These are phyloP conservation scores for Crotophaga sulcirostris DNA, from an alignment of 2,113 vertebrate species.

Conservation along the genomic window DNA sequence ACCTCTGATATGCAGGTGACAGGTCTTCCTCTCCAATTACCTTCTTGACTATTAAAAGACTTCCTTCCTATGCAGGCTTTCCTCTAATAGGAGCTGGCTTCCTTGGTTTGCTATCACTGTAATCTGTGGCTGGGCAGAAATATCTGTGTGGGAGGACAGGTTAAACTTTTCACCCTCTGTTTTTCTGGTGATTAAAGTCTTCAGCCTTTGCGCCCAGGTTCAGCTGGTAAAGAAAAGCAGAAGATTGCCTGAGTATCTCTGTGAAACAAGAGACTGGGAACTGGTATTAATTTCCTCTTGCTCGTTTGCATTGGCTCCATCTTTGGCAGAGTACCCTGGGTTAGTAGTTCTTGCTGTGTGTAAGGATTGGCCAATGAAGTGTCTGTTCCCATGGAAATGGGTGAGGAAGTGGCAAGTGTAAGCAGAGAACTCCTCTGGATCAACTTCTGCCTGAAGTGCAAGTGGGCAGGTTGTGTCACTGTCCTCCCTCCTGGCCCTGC, in stretches of 20 bases:
- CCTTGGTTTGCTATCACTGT: not conserved
- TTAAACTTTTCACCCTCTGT: constrained; percentile 13
- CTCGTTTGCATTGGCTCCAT: constrained; percentile 13
- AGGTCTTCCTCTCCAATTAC: constrained; percentile 3
- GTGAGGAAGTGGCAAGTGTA: constrained; percentile 6
- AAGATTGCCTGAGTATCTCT: not conserved
- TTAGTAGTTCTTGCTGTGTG: constrained; percentile 31
- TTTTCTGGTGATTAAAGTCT: not conserved
- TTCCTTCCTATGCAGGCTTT: not conserved
- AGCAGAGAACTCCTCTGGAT: not conserved
- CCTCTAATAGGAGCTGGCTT: not conserved
- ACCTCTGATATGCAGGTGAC: not conserved
- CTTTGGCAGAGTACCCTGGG: not conserved
- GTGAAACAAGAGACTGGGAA: not conserved
- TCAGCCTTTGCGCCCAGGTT: not conserved
- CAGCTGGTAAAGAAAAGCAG: not conserved
- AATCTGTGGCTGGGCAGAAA: not conserved
- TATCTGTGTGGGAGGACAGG: not conserved
- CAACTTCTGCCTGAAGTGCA: not conserved
- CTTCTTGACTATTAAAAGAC: not conserved
- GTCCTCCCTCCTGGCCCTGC: not conserved
- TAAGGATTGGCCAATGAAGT: not conserved
- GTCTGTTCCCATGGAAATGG: constrained; percentile 57
- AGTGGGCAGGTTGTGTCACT: not conserved
- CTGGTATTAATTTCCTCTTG: constrained; percentile 22